Percentiles rank a stretch among this genome's conserved stretches.
phyloP scores from a whole-genome alignment of 1,140 invertebrate species.

The Apis cerana region DNA sequence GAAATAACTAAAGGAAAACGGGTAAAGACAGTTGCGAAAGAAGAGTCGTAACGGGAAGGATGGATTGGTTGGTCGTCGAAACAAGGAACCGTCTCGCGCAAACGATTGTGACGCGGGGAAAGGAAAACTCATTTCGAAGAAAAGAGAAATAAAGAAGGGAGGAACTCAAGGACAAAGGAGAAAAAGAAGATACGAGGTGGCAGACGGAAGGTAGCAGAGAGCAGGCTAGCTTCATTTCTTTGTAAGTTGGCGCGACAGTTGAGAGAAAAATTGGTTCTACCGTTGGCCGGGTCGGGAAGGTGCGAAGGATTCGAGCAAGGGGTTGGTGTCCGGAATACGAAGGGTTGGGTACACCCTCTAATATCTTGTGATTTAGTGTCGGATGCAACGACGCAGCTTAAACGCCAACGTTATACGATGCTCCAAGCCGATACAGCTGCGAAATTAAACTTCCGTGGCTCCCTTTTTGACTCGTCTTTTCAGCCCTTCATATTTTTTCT shows the following conservation, averaged over 20 bases:
- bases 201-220: slow-evolving; percentile 59
- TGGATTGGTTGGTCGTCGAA: slow-evolving; percentile 21
- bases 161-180: slow-evolving; percentile 8
- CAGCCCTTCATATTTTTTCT: slow-evolving; percentile 39
- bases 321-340: slow-evolving; percentile 42
- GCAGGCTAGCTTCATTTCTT: slow-evolving; percentile 71
- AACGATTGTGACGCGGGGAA: slow-evolving; percentile 45
- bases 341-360: slow-evolving; percentile 65
- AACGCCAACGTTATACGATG: slow-evolving; percentile 64
- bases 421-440: slow-evolving; percentile 67
- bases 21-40: neutral
- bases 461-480: slow-evolving; percentile 40
- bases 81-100: slow-evolving; percentile 20
- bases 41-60: slow-evolving; percentile 1
- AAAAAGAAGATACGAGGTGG: slow-evolving; percentile 54
- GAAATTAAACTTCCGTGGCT: slow-evolving; percentile 75
- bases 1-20: neutral
- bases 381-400: slow-evolving; percentile 73
- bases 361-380: slow-evolving; percentile 80
- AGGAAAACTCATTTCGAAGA: slow-evolving; percentile 21
- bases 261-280: slow-evolving; percentile 77
- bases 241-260: slow-evolving; percentile 75
- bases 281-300: slow-evolving; percentile 54
- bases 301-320: slow-evolving; percentile 63
- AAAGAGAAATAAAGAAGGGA: neutral